Evolutionary conservation across 2,113 vertebrate genomes (phyloP).

Genomic region (Barbus barbus): DNA sequence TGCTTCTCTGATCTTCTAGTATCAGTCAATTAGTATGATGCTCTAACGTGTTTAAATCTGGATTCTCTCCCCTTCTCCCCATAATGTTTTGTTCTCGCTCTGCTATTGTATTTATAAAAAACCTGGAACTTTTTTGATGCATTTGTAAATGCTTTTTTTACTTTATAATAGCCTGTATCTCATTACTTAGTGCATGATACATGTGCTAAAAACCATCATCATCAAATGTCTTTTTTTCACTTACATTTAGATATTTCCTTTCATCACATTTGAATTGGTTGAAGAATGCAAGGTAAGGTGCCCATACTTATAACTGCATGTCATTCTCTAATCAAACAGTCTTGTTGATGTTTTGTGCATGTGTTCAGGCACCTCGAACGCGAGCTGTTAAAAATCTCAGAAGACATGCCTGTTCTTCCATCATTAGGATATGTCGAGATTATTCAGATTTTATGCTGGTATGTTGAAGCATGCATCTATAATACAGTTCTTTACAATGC

Average conservation of each 20-base stretch:
- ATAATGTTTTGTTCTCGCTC: background rate
- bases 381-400: slow-evolving; percentile 92
- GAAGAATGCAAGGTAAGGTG: slow-evolving; percentile 86
- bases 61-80: background rate
- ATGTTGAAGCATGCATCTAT: slow-evolving; percentile 41
- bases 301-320: background rate
- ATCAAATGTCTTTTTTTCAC: background rate
- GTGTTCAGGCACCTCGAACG: slow-evolving; percentile 84
- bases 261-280: slow-evolving; percentile 87
- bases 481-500: background rate
- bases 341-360: background rate
- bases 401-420: slow-evolving; percentile 91
- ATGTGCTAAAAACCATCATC: background rate
- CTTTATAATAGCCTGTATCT: background rate
- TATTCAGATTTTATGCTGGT: slow-evolving; percentile 91
- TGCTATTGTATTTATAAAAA: background rate
- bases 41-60: background rate
- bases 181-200: background rate
- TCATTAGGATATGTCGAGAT: slow-evolving; percentile 95
- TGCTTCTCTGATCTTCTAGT: background rate
- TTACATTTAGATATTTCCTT: slow-evolving; percentile 82
- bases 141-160: too few species aligned
- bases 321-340: background rate
- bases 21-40: background rate
- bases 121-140: too few species aligned